These are phyloP conservation scores for Scaptomyza parva DNA, from an alignment of 2,888 invertebrate genomes.

Conservation along the genomic window DNA sequence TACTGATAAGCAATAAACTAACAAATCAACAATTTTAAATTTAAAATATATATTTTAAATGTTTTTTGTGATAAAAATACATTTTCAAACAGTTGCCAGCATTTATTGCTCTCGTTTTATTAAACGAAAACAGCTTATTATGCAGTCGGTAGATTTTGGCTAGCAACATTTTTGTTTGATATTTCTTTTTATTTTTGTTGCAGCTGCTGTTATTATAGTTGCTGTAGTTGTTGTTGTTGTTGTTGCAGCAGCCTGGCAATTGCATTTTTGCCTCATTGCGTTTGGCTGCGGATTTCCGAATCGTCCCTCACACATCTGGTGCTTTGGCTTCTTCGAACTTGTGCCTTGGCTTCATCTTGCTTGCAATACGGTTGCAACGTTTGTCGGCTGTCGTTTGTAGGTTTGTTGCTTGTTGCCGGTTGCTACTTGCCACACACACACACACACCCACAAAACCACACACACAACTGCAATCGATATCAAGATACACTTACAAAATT, in stretches of 20 bases:
- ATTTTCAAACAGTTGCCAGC: background rate
- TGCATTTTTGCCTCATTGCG: constrained; percentile 73
- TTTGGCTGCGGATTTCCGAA: constrained; percentile 54
- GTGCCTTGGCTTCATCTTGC: constrained; percentile 4
- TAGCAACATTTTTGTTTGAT: background rate
- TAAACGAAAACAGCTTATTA: background rate
- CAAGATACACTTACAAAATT: constrained; percentile 80
- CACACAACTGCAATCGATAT: constrained; percentile 73
- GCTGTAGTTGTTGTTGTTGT: too few species aligned
- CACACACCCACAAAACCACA: constrained; percentile 41
- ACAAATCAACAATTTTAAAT: too few species aligned
- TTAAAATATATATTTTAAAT: too few species aligned
- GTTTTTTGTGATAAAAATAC: too few species aligned
- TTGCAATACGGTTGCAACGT: constrained; percentile 7
- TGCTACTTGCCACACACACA: constrained; percentile 33
- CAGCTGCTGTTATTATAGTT: constrained; percentile 25
- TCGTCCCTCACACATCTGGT: constrained; percentile 44
- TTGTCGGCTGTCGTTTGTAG: constrained; percentile 25
- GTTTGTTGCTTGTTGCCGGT: constrained; percentile 8
- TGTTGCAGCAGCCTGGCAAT: constrained; percentile 53
- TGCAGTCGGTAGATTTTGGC: background rate
- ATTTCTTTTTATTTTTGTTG: constrained; percentile 13
- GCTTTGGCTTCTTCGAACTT: constrained; percentile 15
- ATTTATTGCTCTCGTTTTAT: background rate
- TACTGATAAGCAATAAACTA: too few species aligned